Conservation (phyloP, 2,797 vertebrate species). For the Micropoecilia bifurca region DNA sequence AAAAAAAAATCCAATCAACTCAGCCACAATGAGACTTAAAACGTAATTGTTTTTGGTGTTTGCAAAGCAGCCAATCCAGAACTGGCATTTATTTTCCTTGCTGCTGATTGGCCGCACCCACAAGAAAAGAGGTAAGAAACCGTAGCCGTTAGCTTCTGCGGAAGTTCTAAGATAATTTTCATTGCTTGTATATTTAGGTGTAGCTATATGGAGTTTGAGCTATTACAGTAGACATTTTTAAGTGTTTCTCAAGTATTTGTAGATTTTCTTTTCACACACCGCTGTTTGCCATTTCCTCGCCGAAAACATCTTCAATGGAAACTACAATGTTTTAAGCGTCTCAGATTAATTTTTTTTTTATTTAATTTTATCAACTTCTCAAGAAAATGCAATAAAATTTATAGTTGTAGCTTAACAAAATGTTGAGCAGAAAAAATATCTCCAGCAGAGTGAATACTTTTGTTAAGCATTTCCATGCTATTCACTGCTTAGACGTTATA, state of each 20-base stretch:
- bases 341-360: background rate
- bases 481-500: background rate
- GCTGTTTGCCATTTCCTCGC: too few species aligned
- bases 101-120: background rate
- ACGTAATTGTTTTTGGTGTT: background rate
- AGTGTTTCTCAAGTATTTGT: background rate
- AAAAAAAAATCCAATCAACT: background rate
- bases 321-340: background rate
- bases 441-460: background rate
- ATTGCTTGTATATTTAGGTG: background rate
- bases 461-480: slow-evolving; percentile 1
- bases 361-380: background rate
- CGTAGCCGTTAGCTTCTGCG: background rate
- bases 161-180: background rate
- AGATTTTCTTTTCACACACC: too few species aligned
- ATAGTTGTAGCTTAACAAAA: background rate
- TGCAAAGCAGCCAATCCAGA: background rate
- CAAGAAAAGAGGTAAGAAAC: background rate
- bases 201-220: background rate
- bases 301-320: background rate
- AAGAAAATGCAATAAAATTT: background rate
- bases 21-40: background rate
- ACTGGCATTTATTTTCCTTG: background rate
- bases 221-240: background rate
- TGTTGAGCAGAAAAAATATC: background rate